Evolutionary conservation across 2,113 vertebrate genomes (phyloP).

Genomic region (Trinectes maculatus): DNA sequence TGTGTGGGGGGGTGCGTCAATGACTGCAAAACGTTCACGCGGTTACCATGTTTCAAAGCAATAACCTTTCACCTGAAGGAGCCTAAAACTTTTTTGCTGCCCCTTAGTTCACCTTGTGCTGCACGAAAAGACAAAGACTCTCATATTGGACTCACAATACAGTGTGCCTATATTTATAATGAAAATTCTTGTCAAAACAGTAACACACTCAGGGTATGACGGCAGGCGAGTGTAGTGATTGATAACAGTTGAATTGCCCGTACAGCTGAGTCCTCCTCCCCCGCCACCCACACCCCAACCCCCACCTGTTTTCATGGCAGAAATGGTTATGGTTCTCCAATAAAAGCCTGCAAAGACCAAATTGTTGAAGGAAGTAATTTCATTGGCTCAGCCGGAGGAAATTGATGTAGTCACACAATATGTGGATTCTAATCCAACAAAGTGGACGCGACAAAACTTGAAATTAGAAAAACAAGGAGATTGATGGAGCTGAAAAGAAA

Average conservation of each 20-base stretch:
- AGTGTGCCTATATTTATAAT: conserved; percentile 36
- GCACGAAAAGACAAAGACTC: not conserved
- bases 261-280: conserved; percentile 20
- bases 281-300: not conserved
- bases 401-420: conserved; percentile 64
- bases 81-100: not conserved
- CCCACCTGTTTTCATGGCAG: conserved; percentile 24
- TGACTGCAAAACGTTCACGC: not conserved
- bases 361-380: conserved; percentile 67
- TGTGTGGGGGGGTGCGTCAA: no score
- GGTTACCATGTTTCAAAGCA: conserved; percentile 1
- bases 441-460: conserved; percentile 67
- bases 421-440: conserved; percentile 69
- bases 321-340: conserved; percentile 41
- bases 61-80: not conserved
- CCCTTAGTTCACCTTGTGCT: not conserved
- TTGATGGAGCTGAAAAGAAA: conserved; percentile 59
- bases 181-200: conserved; percentile 63
- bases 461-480: conserved; percentile 63
- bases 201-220: conserved; percentile 29
- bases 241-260: conserved; percentile 72
- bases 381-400: conserved; percentile 53
- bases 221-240: conserved; percentile 66
- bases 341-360: conserved; percentile 50
- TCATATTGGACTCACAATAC: conserved; percentile 1